Percentiles rank a stretch among this genome's conserved stretches.
These are phyloP conservation scores for Casuarius casuarius DNA, from an alignment of 2,113 vertebrate genomes.

Conservation along the genomic window DNA sequence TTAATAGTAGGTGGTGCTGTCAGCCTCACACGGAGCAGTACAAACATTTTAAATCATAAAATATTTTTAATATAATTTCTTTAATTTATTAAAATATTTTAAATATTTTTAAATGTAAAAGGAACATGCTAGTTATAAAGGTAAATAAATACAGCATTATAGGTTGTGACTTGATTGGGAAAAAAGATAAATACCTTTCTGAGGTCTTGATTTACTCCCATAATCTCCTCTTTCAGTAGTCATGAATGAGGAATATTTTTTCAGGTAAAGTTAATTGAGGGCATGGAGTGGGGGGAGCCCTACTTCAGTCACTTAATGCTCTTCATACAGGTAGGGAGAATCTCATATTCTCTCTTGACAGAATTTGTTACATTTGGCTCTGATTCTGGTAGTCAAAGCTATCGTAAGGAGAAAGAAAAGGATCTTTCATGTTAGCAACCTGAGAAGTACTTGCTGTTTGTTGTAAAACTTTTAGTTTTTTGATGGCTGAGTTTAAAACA, in stretches of 20 bases:
- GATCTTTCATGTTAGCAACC: background rate
- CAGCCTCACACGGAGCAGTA: background rate
- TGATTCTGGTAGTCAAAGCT: background rate
- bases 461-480: background rate
- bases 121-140: background rate
- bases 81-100: background rate
- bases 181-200: background rate
- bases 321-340: conserved; percentile 29
- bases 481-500: conserved; percentile 15
- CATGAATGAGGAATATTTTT: conserved; percentile 38
- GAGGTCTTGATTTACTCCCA: background rate
- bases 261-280: conserved; percentile 28
- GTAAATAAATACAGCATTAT: background rate
- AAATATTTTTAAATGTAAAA: background rate
- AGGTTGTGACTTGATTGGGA: background rate
- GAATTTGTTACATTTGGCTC: conserved; percentile 40
- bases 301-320: background rate
- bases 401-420: background rate
- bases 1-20: background rate
- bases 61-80: background rate
- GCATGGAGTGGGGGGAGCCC: background rate
- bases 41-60: background rate
- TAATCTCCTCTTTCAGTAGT: conserved; percentile 23
- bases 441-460: background rate
- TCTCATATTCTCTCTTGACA: conserved; percentile 29